Base-by-base conservation (phyloP, 1,140 invertebrate species). In the Apis cerana region DNA sequence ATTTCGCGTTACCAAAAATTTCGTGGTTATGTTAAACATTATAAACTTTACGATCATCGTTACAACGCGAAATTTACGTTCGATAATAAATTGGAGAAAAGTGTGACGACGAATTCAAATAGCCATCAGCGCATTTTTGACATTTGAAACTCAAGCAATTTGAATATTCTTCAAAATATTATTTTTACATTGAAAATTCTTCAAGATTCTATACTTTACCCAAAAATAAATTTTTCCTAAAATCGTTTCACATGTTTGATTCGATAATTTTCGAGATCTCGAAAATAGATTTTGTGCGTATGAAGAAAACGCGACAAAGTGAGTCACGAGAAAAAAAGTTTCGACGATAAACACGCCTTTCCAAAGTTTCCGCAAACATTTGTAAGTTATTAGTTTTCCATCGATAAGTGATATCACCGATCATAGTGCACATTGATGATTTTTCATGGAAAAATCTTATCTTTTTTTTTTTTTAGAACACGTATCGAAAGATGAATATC, bases 331-430 rank as follows among this genome's bases (percentile, higher is more conserved):
- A 17, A 27, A 27, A n/a, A 27, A 64, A 64, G 23, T 10, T 77
- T 13, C 11, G 10, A 65, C 13, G 82, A 84, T 82, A 78, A 84
- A 50, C 62, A 3, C 11, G 50, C 1, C 19, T 43, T 58, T 64
- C 56, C 80, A 43, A 82, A 85, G 86, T 85, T 85, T 77, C 43
- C 56, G 52, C 76, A 87, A 87, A 87, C 64, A 87, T 84, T 82
- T 61, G 77, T 59, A 33, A 23, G 58, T 82, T 82, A 82, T 82
- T 82, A 82, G 67, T 82, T 64, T 23, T 13, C 33, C 17, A 0
- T 69, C 0, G 81, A 82, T 82, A 82, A 70, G 58, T 33, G 1
- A 7, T 78, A 78, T 82, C 81, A n/a, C 43, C 65, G 88, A 86
- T 84, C 86, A 86, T 85, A 88, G 86, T 79, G 85, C 75, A 79